Base-by-base conservation (phyloP, 2,888 invertebrate genomes). In the Hartigia nigra region DNA sequence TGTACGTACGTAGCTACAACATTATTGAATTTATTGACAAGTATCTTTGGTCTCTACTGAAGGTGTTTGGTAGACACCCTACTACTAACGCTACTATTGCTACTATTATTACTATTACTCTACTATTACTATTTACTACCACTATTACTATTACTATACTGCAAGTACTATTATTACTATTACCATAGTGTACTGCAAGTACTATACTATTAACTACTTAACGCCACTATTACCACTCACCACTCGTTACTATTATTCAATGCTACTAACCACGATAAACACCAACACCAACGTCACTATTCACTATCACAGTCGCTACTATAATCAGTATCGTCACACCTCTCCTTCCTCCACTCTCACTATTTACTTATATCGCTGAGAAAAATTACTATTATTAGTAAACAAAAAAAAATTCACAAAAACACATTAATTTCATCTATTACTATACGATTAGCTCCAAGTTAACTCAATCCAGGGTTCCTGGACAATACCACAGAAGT, bases 1-100 rank as follows among this genome's bases (percentile, higher is more conserved):
- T 86, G 84, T 88, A 88, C 55, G 55, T 55, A 23, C 55, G 55
- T 55, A 23, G 55, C 55, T 55, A 55, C 55, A 23, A 55, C 55
- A 85, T 85, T 85, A 85, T 85, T 87, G 84, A 82, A 86, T 82
- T 77, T 74, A 35, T 55, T 55, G 23, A 77, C 74, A 69, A 74
- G 70, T 69, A 69, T 72, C 70, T 39, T 82, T 87, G 87, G 86
- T 88, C 83, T 88, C 86, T 88, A 87, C 86, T 83, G 83, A 87
- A 81, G 84, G 83, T 87, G 86, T 89, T 88, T 88, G 89, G 90
- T 90, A 88, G 88, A 85, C 86, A 88, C 86, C 87, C 86, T 84
- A 86, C 82, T 85, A 85, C 86, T 87, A 86, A 72, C 85, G 83
- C 37, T 75, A 23, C 37, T 75, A 75, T 75, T 75, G 37, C 75